phyloP scores from a whole-genome alignment of 2,113 vertebrate genomes.

The Noctilio leporinus region DNA sequence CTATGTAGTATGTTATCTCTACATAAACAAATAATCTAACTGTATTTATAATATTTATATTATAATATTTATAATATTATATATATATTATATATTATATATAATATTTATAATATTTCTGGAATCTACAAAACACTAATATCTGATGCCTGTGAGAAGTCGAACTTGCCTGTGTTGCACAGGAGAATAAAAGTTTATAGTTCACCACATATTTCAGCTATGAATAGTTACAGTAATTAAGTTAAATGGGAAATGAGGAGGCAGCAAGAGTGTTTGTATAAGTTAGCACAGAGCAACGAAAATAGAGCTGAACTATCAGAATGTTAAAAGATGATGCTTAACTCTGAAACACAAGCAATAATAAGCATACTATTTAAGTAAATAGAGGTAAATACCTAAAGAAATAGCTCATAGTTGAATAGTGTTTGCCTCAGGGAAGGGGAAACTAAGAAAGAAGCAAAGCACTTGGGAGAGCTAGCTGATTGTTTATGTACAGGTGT shows the following conservation, averaged over 20 bases:
- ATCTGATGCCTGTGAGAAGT: not conserved
- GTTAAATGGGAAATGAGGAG: not conserved
- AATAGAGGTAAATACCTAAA: not conserved
- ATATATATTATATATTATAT: too few species aligned
- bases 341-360: not conserved
- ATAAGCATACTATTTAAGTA: not conserved
- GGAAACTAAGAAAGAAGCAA: not conserved
- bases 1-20: not conserved
- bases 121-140: not conserved
- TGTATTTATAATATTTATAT: not conserved
- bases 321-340: not conserved
- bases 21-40: not conserved
- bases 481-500: not conserved
- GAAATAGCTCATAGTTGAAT: not conserved
- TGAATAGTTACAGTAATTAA: not conserved
- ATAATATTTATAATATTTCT: not conserved
- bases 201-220: not conserved
- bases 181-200: not conserved
- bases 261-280: not conserved
- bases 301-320: not conserved
- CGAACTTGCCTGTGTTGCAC: not conserved
- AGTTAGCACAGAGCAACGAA: not conserved
- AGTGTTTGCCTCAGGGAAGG: not conserved
- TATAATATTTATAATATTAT: conserved; percentile 1
- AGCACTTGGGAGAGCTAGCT: not conserved